Base-by-base conservation (phyloP, 2,113 vertebrate species). In the Tursiops truncatus region DNA sequence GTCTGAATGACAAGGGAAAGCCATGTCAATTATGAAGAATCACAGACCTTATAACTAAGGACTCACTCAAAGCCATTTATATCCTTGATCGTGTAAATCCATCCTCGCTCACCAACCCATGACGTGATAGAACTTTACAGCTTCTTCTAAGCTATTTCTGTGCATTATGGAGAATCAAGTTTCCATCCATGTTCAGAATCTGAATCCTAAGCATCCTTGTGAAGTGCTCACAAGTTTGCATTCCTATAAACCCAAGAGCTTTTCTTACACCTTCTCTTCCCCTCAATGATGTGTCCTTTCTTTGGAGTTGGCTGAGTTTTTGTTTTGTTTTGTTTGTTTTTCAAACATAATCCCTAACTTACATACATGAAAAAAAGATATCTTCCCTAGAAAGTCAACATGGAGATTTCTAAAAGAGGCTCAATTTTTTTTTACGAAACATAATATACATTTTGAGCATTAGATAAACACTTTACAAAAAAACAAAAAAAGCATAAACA, bases 61-160 rank as follows among this genome's bases (percentile, higher is more conserved):
- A 94, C 92, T 97, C 87, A 85, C 95, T 96, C 96, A 92, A 67
- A 98, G 70, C 71, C 94, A 94, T 89, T 89, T 84, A 94, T 90
- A 87, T 58, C 79, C 84, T 93, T 88, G 92, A 95, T 95, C 2
- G 2, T 82, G 71, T 81, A 96, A 92, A 92, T 94, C 94, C 76
- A 85, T 93, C 79, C 89, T 87, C 0, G 3, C 87, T 96, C 90
- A 95, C 80, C 94, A 96, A 70, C 65, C 88, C 80, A 94, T 90
- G 84, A 85, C 62, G 33, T 85, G 92, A 92, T 23, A 91, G 94
- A 92, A 92, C 89, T 94, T 81, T 79, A 94, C 36, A 53, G 92
- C 90, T 70, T 95, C 96, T 96, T 93, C 74, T 62, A 79, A 89
- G 67, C 44, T 38, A 41, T 85, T 63, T 47, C 62, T 11, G 10